Base-by-base conservation (phyloP, 2,797 vertebrate species). In the Acanthurus leucopareius region DNA sequence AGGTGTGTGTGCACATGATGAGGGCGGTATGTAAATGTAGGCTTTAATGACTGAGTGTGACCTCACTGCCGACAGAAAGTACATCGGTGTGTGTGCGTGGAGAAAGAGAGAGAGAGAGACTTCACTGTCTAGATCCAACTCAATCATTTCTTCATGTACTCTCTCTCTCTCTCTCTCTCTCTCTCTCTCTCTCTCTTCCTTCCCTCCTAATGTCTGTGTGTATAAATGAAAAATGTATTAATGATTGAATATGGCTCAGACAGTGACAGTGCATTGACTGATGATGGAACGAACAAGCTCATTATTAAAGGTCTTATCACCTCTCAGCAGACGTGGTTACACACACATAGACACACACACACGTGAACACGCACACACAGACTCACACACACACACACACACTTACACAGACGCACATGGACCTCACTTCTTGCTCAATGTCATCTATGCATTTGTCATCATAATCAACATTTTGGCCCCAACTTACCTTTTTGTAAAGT, bases 241-340 rank as follows among this genome's bases (percentile, higher is more conserved):
- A 90, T 89, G 82, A 89, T 82, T 84, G 88, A 89, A 84, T 89
- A 79, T 20, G 69, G 71, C 80, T 44, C 10, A 75, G 87, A 82
- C 85, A 84, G 76, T 87, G 88, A 88, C 84, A 71, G 83, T 38
- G 75, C 80, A 60, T 49, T 92, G 92, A 93, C 85, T 92, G 87
- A 91, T 93, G 89, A 86, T 22, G 7, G 72, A 85, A 86, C 10
- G 86, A 86, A 88, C 81, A 84, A 85, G 85, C 87, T 91, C 89
- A 89, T 93, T 89, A 93, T 86, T 88, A 86, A 88, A 90, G 84
- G 90, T 90, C 90, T 93, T 93, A 93, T 93, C 92, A 88, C 82
- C 82, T 86, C 83, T 70, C 62, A 69, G 72, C 92, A 92, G 88
- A 91, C 48, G n/a, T 77, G 59, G 49, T 77, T 44, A 62, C 69